Evolutionary conservation across 2,888 invertebrate species (phyloP).

Genomic region (Drosophila barbarae): DNA sequence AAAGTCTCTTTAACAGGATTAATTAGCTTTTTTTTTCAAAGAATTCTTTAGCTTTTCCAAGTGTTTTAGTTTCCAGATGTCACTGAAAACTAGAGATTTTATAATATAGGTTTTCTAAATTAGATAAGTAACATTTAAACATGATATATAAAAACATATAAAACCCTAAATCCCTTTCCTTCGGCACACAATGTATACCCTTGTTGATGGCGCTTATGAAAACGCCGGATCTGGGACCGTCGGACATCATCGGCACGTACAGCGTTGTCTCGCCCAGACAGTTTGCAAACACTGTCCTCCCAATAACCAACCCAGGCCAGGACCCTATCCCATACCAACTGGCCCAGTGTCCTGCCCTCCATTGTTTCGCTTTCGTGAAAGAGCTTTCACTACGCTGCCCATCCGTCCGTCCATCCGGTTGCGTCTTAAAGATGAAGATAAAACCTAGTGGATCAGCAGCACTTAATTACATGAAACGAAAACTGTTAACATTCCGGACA

Average conservation of each 20-base stretch:
- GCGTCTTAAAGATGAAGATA: conserved; percentile 50
- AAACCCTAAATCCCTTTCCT: neutral
- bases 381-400: conserved; percentile 53
- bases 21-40: neutral
- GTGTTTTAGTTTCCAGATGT: too few relatives aligned
- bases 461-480: conserved; percentile 74
- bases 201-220: conserved; percentile 5
- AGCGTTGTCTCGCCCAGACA: conserved; percentile 69
- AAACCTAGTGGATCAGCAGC: conserved; percentile 73
- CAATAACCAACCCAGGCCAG: neutral
- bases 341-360: conserved; percentile 1
- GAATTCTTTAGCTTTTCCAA: neutral
- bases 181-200: neutral
- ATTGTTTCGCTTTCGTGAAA: conserved; percentile 37
- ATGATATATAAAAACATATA: neutral
- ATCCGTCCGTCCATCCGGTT: conserved; percentile 10
- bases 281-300: conserved; percentile 63
- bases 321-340: neutral
- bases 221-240: conserved; percentile 8
- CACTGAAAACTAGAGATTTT: too few relatives aligned
- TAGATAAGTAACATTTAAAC: neutral
- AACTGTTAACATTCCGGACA: conserved; percentile 66
- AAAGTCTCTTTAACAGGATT: neutral
- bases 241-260: conserved; percentile 57
- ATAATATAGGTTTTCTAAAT: neutral